Base-by-base conservation (phyloP, 2,113 vertebrate species). In the Spheniscus mendiculus region DNA sequence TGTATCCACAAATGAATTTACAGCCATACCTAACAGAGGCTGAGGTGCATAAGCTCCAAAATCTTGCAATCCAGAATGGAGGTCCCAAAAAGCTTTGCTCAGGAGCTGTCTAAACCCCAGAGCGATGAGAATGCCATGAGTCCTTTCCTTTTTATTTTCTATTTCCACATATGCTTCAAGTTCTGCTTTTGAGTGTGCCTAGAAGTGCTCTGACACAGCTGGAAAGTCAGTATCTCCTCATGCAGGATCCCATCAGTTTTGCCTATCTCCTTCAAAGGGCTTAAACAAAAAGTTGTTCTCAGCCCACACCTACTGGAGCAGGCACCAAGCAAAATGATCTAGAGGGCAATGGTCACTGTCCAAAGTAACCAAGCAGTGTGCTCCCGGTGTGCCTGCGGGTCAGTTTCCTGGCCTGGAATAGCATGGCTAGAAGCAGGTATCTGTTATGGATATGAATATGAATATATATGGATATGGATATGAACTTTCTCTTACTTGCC, bases 271-370 rank as follows among this genome's bases (percentile, higher is more conserved):
- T 12, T 88, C 20, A 71, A 56, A 67, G 12, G 13, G 6, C 34
- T 94, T 22, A 77, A 65, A 27, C 7, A 30, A 73, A 86, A 77
- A 62, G 13, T 30, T 80, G 32, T 56, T 70, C 30, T 70, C 30
- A 66, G 34, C 18, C 34, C 40, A 77, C 15, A 10, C 5, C 19
- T 76, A 38, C 52, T 74, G 36, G 36, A 71, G 25, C 38, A 72
- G 32, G 11, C 32, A 72, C 5, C 44, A 29, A 0, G 1, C 25
- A 66, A 73, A 74, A 52, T 0, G 0, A 29, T 42, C 45, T 47
- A 21, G 45, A 36, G 45, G 15, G 6, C 15, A 32, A 11, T 30
- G 32, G 26, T 65, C 65, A 40, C 19, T 2, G 3, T 67, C 17
- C 14, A 5, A 13, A 82, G 42, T 30, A 29, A 53, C 27, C 2